phyloP scores from a whole-genome alignment of 2,113 vertebrate species.

The Pituophis catenifer region DNA sequence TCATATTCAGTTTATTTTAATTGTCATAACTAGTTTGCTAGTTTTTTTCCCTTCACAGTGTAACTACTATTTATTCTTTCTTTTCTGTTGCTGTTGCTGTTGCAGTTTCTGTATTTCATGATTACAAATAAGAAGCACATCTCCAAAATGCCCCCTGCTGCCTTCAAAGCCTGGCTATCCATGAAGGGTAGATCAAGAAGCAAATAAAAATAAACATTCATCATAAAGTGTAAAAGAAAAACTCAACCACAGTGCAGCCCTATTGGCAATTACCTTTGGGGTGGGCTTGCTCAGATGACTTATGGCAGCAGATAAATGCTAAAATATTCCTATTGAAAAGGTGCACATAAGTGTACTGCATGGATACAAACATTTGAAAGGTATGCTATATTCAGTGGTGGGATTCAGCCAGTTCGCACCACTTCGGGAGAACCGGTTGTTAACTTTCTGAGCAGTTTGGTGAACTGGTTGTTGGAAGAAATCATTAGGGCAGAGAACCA shows the following conservation, averaged over 20 bases:
- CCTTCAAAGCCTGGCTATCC: background rate
- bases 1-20: background rate
- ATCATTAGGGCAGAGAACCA: no score
- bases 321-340: background rate
- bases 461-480: no score
- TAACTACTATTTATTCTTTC: background rate
- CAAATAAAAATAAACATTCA: background rate
- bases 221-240: background rate
- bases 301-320: background rate
- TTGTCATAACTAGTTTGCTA: background rate
- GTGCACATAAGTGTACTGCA: background rate
- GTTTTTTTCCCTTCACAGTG: background rate
- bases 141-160: background rate
- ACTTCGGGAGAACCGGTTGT: no score
- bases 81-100: background rate
- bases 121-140: background rate
- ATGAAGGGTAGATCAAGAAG: background rate
- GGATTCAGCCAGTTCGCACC: no score
- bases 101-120: background rate
- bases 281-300: background rate
- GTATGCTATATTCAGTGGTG: background rate
- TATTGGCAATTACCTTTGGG: background rate
- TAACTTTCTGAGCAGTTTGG: no score
- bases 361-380: background rate
- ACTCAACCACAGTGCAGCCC: background rate